A percentile compares a stretch with the other conserved stretches of the same genome.
Evolutionary conservation across 1,140 invertebrate genomes (phyloP).

Genomic region (Bombus terrestris): DNA sequence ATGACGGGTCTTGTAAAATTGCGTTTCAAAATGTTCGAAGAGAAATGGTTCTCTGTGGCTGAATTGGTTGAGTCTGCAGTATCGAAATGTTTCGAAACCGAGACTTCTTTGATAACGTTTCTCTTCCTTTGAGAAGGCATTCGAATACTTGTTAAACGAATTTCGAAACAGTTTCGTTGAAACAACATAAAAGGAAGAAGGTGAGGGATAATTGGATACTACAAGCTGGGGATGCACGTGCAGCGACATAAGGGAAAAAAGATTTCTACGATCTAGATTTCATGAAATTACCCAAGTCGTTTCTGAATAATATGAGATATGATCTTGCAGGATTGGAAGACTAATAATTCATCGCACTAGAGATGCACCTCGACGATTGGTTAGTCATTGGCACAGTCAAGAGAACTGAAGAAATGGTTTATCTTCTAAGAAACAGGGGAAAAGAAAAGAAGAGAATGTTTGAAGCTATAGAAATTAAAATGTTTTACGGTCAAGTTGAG

Average conservation of each 20-base stretch:
- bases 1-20: conserved; percentile 4
- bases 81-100: background rate
- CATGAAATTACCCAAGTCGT: background rate
- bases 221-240: conserved; percentile 40
- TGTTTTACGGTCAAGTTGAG: background rate
- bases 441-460: background rate
- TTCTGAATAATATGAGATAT: background rate
- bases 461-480: background rate
- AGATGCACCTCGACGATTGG: background rate
- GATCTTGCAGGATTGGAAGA: background rate
- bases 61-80: conserved; percentile 22
- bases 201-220: conserved; percentile 6
- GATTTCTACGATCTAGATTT: background rate
- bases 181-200: background rate
- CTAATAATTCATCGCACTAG: background rate
- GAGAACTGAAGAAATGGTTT: background rate
- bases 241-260: background rate
- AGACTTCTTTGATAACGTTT: background rate
- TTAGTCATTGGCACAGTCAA: background rate
- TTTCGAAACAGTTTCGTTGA: conserved; percentile 13
- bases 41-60: background rate
- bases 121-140: background rate
- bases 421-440: background rate
- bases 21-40: background rate
- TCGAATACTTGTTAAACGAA: background rate